Base-by-base conservation (phyloP, 2,888 invertebrate species). In the Papilio gigon region DNA sequence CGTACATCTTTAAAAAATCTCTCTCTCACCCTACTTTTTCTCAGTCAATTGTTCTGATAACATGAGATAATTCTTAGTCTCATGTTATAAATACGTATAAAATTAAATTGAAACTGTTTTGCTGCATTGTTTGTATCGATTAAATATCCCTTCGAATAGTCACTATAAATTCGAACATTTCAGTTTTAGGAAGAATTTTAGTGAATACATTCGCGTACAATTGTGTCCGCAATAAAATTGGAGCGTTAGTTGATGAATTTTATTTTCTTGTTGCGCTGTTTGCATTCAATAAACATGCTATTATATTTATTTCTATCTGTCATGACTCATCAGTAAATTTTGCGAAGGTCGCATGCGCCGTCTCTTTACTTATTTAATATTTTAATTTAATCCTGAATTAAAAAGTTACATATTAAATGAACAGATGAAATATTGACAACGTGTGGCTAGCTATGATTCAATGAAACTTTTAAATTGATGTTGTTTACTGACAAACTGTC, bases 401-500 rank as follows among this genome's bases (percentile, higher is more conserved):
- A n/a, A n/a, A n/a, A n/a, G n/a, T n/a, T n/a, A n/a, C n/a, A n/a
- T n/a, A n/a, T n/a, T n/a, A n/a, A n/a, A n/a, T n/a, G n/a, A n/a
- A n/a, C n/a, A n/a, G n/a, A n/a, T n/a, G n/a, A 40, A 40, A n/a
- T 40, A 5, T n/a, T n/a, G 6, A 40, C n/a, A 40, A 40, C 6
- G 1, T n/a, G n/a, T 17, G 4, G 5, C n/a, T 40, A 40, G n/a
- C 5, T 40, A 0, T 50, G 5, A 64, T 27, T 61, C 30, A 25
- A 17, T 4, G 25, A 53, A 22, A 53, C 2, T 30, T 25, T 62
- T 70, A 73, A 72, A 70, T 71, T 20, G 68, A 14, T 44, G 71
- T 69, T 65, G 67, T 70, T 70, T 56, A 65, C 11, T 42, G 8
- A 27, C 42, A 25, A 56, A 60, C 53, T 62, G 70, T 63, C 68